These are phyloP conservation scores for Maniola jurtina DNA, from an alignment of 1,140 invertebrate genomes.

Conservation along the genomic window DNA sequence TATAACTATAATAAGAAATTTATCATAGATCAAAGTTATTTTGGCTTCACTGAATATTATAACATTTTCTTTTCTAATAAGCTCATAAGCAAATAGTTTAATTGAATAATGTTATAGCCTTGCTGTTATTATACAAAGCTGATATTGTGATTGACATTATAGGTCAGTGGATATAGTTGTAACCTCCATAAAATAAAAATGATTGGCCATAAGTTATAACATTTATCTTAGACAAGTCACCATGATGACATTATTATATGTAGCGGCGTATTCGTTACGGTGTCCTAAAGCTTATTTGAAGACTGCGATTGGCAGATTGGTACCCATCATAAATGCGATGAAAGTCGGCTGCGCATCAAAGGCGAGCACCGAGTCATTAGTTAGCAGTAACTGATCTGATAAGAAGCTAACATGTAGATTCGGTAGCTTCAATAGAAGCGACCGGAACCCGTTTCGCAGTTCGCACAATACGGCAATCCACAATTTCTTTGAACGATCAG, in stretches of 20 bases:
- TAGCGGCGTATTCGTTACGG: conserved; percentile 24
- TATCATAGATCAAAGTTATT: conserved; percentile 15
- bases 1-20: conserved; percentile 15
- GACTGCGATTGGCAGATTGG: conserved; percentile 21
- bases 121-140: too few species aligned
- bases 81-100: too few species aligned
- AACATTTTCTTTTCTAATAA: too few species aligned
- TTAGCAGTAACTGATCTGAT: conserved; percentile 19
- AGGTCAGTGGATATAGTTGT: too few species aligned
- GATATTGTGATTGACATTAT: too few species aligned
- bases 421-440: conserved; percentile 47
- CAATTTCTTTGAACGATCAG: conserved; percentile 58
- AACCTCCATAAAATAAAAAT: too few species aligned
- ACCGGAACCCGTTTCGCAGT: conserved; percentile 55
- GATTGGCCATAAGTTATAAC: too few species aligned
- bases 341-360: conserved; percentile 47
- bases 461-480: conserved; percentile 54
- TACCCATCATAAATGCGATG: conserved; percentile 25
- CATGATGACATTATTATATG: too few species aligned
- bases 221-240: too few species aligned
- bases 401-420: conserved; percentile 48
- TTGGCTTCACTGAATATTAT: not conserved
- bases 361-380: conserved; percentile 23
- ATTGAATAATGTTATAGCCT: too few species aligned
- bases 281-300: conserved; percentile 39